Base-by-base conservation (phyloP, 1,140 invertebrate species). In the Daktulosphaira vitifoliae region DNA sequence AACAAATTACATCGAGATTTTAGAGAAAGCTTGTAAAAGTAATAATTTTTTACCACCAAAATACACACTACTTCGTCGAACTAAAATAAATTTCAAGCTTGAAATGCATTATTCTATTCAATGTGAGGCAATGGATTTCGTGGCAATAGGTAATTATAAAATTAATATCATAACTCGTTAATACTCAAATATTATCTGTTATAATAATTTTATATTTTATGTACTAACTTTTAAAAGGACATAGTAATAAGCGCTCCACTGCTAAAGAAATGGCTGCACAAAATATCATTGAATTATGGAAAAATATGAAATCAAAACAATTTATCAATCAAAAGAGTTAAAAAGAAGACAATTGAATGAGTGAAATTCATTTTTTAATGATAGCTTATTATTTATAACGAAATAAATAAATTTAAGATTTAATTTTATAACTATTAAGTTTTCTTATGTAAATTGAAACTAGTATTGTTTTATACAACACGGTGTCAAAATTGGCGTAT, bases 101-200 rank as follows among this genome's bases (percentile, higher is more conserved):
- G 39, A 2, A 13, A 29, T 16, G 1, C 6, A 26, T 26, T 56
- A 44, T 44, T 56, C 53, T 18, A 26, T 56, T 13, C 53, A 44
- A 26, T 56, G 53, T 8, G 9, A 56, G 2, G 53, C 53, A 1
- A 56, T 56, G 38, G 39, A 56, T n/a, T 56, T 56, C 2, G 38
- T 56, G 8, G 53, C 39, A 13, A 56, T 44, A n/a, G 53, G 53
- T 56, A 56, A 13, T 1, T 37, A 38, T 33, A 6, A 20, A 8
- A n/a, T n/a, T n/a, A n/a, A n/a, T n/a, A n/a, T n/a, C n/a, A n/a
- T n/a, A n/a, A n/a, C n/a, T n/a, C n/a, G n/a, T n/a, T n/a, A n/a
- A n/a, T n/a, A n/a, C n/a, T n/a, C n/a, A n/a, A n/a, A 23, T n/a
- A 38, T 22, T 54, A 8, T 11, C 13, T 5, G n/a, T 42, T 42